These are phyloP conservation scores for Boleophthalmus pectinirostris DNA, from an alignment of 2,113 vertebrate species.

Conservation along the genomic window DNA sequence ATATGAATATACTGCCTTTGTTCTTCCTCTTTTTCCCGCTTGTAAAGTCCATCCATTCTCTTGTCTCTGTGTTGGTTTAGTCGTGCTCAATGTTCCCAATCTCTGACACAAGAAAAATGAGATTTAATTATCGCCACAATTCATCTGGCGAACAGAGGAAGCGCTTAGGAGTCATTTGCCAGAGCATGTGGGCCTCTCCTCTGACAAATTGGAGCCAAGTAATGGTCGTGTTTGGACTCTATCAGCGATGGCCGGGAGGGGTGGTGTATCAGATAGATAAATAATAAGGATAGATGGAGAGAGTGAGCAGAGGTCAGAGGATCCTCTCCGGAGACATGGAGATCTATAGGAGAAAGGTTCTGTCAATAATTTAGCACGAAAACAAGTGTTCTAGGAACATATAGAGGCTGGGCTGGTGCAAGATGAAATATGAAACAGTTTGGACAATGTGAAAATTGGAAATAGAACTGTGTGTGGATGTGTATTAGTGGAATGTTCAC, in stretches of 20 bases:
- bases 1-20: too few species aligned
- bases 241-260: constrained; percentile 31
- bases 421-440: not conserved
- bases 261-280: constrained; percentile 17
- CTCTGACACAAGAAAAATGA: constrained; percentile 10
- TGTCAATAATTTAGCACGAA: constrained; percentile 51
- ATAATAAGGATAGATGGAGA: constrained; percentile 7
- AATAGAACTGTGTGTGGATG: too few species aligned
- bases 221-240: constrained; percentile 37
- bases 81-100: constrained; percentile 15
- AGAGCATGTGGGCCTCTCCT: not conserved
- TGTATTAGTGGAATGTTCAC: too few species aligned
- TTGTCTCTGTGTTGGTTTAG: constrained; percentile 11
- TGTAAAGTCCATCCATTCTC: not conserved
- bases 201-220: constrained; percentile 27
- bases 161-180: constrained; percentile 32
- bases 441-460: not conserved
- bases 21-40: not conserved
- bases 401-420: not conserved
- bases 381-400: not conserved
- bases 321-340: constrained; percentile 29
- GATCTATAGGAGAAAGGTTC: constrained; percentile 32
- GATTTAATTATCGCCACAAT: constrained; percentile 40
- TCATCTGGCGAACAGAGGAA: constrained; percentile 36
- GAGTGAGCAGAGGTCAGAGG: constrained; percentile 34